These are phyloP conservation scores for Hyla sarda DNA, from an alignment of 2,113 vertebrate genomes.

Conservation along the genomic window DNA sequence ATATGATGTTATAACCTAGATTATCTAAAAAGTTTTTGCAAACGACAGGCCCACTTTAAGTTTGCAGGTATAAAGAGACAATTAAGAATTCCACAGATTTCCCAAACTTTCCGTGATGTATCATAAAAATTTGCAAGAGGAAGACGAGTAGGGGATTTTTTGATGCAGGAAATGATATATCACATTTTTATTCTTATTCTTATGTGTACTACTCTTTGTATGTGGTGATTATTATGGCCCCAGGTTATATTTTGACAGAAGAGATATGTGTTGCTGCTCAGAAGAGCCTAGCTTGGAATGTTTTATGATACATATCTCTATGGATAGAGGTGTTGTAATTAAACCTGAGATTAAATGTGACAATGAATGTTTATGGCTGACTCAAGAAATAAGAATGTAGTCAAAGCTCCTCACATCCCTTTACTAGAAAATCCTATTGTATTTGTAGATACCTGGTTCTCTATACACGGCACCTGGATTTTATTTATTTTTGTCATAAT, in stretches of 20 bases:
- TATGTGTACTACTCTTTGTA: not conserved
- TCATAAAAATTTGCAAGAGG: no score
- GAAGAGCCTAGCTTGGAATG: not conserved
- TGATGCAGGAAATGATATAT: not conserved
- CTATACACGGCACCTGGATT: not conserved
- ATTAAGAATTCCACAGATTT: no score
- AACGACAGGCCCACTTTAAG: no score
- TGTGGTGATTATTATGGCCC: slow-evolving; percentile 6
- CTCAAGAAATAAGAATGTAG: not conserved
- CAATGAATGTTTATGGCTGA: slow-evolving; percentile 30
- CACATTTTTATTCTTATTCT: not conserved
- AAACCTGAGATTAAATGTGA: slow-evolving; percentile 32
- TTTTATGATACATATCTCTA: slow-evolving; percentile 15
- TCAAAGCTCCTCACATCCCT: not conserved
- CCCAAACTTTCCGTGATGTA: no score
- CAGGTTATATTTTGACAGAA: not conserved
- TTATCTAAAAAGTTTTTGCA: no score
- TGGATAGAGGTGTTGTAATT: slow-evolving; percentile 33
- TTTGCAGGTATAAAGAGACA: no score
- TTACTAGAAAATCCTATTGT: not conserved
- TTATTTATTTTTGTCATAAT: not conserved
- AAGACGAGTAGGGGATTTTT: not conserved
- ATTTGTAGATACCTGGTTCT: not conserved
- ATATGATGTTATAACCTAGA: no score
- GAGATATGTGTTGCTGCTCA: slow-evolving; percentile 10